Conservation (phyloP, 2,113 vertebrate species). For the Actinemys pallida region DNA sequence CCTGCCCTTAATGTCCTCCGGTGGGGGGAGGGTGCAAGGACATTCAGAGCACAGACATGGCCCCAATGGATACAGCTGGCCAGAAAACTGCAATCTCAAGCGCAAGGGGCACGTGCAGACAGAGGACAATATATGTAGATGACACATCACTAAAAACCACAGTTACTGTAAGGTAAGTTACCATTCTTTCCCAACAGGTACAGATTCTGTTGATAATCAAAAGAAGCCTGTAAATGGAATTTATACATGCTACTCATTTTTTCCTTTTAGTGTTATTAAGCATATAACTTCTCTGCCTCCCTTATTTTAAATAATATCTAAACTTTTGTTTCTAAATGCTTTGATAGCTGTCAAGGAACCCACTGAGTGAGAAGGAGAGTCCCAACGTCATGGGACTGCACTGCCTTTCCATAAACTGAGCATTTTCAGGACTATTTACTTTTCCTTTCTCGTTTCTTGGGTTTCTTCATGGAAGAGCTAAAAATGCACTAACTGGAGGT, state of each 20-base stretch:
- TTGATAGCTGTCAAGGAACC: neutral
- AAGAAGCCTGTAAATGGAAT: neutral
- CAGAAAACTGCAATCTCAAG: neutral
- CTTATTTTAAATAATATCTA: neutral
- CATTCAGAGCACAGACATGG: neutral
- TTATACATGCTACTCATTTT: neutral
- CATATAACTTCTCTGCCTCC: neutral
- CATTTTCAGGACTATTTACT: neutral
- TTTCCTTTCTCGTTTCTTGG: neutral
- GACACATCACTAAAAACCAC: neutral
- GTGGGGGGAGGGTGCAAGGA: neutral
- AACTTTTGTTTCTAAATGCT: neutral
- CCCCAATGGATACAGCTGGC: neutral
- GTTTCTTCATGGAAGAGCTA: neutral
- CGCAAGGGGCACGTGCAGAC: neutral
- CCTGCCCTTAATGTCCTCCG: fast-evolving
- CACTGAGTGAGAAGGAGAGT: neutral
- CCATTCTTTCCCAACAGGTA: neutral
- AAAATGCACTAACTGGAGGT: neutral
- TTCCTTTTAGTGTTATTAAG: neutral
- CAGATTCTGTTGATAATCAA: neutral
- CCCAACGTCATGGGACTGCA: conserved; percentile 14
- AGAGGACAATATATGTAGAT: fast-evolving
- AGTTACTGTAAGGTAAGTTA: fast-evolving
- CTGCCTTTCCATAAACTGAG: conserved; percentile 31